A percentile compares a stretch with the other conserved stretches of the same genome.
Evolutionary conservation across 2,888 invertebrate genomes (phyloP).

Genomic region (Dynastes maya): DNA sequence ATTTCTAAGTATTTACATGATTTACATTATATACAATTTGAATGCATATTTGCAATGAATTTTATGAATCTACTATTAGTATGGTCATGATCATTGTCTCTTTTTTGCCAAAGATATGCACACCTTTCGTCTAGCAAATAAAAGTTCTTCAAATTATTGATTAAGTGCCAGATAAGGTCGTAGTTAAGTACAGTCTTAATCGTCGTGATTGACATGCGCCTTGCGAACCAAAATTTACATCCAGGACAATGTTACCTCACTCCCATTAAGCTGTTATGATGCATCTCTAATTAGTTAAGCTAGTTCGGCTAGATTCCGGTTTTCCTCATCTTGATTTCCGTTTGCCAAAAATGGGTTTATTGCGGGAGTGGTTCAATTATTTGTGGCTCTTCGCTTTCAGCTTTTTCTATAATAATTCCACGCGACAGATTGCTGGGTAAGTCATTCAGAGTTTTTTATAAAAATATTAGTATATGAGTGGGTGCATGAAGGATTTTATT

Average conservation of each 20-base stretch:
- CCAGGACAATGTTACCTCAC: not conserved
- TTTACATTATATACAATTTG: no score
- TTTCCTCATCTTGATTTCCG: not conserved
- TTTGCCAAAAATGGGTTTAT: conserved; percentile 54
- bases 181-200: conserved; percentile 9
- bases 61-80: no score
- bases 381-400: conserved; percentile 61
- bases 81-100: not conserved
- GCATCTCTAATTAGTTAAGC: not conserved
- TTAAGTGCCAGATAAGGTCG: conserved; percentile 17
- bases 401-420: conserved; percentile 57
- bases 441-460: conserved; percentile 49
- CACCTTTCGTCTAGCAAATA: not conserved
- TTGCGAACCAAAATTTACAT: conserved; percentile 1
- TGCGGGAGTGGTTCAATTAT: conserved; percentile 62
- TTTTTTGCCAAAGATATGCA: not conserved
- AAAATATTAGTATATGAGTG: not conserved
- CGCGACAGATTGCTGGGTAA: conserved; percentile 61
- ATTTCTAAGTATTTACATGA: no score
- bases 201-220: conserved; percentile 22
- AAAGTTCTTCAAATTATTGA: conserved; percentile 19
- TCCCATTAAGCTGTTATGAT: conserved; percentile 2
- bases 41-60: not conserved
- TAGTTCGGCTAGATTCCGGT: not conserved
- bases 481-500: not conserved